Conservation (phyloP, 1,140 invertebrate genomes). For the Drosophila mojavensis region DNA sequence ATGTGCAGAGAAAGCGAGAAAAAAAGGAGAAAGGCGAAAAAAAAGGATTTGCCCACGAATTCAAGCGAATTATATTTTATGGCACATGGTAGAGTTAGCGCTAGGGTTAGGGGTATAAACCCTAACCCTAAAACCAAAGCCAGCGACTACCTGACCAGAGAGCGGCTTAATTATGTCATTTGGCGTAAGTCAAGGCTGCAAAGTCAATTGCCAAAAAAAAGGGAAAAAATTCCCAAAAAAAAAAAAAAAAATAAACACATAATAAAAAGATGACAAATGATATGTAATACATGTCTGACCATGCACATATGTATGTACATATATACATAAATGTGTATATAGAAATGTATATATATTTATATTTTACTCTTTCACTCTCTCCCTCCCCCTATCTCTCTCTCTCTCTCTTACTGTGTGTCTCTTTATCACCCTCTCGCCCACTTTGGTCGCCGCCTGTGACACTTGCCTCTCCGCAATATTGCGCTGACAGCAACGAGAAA, state of each 20-base stretch:
- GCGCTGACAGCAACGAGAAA: conserved; percentile 80
- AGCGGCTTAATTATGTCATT: conserved; percentile 73
- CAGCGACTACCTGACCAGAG: conserved; percentile 48
- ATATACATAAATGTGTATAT: conserved; percentile 5
- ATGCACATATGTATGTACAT: conserved; percentile 24
- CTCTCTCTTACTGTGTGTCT: background rate
- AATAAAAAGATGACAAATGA: conserved; percentile 45
- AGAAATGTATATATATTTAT: conserved; percentile 7
- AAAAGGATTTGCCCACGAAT: conserved; percentile 73
- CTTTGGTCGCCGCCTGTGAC: conserved; percentile 17
- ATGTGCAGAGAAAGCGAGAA: conserved; percentile 27
- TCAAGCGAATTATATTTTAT: conserved; percentile 75
- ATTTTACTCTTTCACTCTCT: conserved; percentile 2
- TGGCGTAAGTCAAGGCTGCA: conserved; percentile 75
- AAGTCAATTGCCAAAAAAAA: conserved; percentile 70
- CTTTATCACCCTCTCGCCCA: no score
- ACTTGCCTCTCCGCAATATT: conserved; percentile 69
- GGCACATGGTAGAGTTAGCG: conserved; percentile 23
- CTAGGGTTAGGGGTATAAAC: conserved; percentile 40
- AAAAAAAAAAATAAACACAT: conserved; percentile 31
- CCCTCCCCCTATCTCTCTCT: no score
- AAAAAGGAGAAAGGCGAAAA: conserved; percentile 59
- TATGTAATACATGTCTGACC: conserved; percentile 29
- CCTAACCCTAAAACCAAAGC: conserved; percentile 48
- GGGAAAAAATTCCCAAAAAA: conserved; percentile 9